Base-by-base conservation (phyloP, 2,113 vertebrate species). In the Halichoeres trimaculatus region DNA sequence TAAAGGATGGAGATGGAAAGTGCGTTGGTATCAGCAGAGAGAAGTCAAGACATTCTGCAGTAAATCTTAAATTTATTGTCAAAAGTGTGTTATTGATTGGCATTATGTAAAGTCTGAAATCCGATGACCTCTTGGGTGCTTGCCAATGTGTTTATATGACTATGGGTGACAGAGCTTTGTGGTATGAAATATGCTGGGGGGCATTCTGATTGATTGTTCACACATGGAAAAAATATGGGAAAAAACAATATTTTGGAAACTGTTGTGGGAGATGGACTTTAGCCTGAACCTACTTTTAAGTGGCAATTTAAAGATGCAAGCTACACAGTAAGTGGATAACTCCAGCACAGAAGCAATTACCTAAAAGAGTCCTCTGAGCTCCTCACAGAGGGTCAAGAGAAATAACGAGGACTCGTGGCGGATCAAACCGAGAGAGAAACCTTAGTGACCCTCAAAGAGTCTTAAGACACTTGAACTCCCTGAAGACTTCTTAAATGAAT, bases 171-270 rank as follows among this genome's bases (percentile, higher is more conserved):
- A 64, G 36, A 78, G 69, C 50, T 65, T 41, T 67, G 68, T 47
- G 52, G 76, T 77, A 79, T 83, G 73, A 85, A 67, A 65, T 53
- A 72, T 73, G 66, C 83, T 72, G 60, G 35, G 14, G 56, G 81
- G 43, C 60, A 71, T 63, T 62, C 41, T 66, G 70, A 86, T 80
- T 87, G 88, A 88, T 83, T 77, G 53, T 68, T 61, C 68, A 81
- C 60, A 83, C 82, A 78, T 81, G 81, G 81, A 70, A 58, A 62
- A 1, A 1, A 9, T 73, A 38, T 65, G 23, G 10, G 59, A 52
- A 50, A 84, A 68, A 62, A 41, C 72, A 76, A 62, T 40, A 24
- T 58, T 83, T 73, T n/a, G 58, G 23, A 57, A 20, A 77, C 12
- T 5, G 20, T 74, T 80, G 54, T 59, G 76, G 82, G 71, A 80